Percentiles rank a stretch among this genome's conserved stretches.
Conservation (phyloP, 2,888 invertebrate species). For the Morpho deidamia region DNA sequence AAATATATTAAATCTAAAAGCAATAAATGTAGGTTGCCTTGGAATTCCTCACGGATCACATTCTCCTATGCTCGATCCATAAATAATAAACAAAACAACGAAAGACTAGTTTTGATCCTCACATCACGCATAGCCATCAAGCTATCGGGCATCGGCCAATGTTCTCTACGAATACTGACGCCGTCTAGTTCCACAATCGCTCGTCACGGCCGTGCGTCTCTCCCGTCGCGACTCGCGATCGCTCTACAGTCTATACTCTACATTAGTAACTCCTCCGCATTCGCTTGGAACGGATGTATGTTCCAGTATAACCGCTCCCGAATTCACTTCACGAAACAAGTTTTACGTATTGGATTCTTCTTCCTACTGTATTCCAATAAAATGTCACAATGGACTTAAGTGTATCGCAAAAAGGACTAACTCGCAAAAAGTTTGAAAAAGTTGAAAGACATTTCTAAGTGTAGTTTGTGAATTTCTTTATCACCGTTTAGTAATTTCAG, state of each 20-base stretch:
- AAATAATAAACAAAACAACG: conserved; percentile 15
- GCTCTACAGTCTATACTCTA: no score
- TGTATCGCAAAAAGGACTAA: conserved; percentile 39
- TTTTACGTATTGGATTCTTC: conserved; percentile 42
- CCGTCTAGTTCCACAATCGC: conserved; percentile 47
- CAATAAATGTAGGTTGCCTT: neutral
- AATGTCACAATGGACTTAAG: conserved; percentile 54
- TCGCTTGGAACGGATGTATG: conserved; percentile 54
- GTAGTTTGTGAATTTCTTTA: conserved; percentile 55
- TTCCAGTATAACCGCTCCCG: conserved; percentile 30
- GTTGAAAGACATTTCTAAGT: conserved; percentile 49
- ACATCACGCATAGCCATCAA: conserved; percentile 30
- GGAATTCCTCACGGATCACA: conserved; percentile 9
- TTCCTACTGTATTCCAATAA: conserved; percentile 27
- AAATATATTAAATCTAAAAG: no score
- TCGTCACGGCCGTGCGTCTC: conserved; percentile 54
- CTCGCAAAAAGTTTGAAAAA: conserved; percentile 37
- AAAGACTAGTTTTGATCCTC: conserved; percentile 40
- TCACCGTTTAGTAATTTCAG: conserved; percentile 53
- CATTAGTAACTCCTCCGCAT: conserved; percentile 37
- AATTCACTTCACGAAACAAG: conserved; percentile 62
- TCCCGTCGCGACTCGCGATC: conserved; percentile 38
- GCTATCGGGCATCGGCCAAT: conserved; percentile 18
- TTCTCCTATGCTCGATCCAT: conserved; percentile 9
- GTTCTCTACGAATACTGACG: conserved; percentile 32